Evolutionary conservation across 2,888 invertebrate species (phyloP).

Genomic region (Fragum whitleyi): DNA sequence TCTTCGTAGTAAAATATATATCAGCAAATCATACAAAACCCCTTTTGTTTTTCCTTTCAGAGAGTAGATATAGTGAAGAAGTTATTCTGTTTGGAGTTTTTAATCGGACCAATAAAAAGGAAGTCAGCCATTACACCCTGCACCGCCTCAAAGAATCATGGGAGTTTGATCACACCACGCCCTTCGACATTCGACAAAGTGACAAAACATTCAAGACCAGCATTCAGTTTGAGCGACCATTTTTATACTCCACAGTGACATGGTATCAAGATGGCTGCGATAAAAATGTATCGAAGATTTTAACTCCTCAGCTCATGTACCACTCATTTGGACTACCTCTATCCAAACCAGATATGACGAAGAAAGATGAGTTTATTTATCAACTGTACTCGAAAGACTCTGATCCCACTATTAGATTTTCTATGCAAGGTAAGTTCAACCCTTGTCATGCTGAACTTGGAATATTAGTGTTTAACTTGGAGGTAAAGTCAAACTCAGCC

Average conservation of each 20-base stretch:
- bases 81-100: slow-evolving; percentile 79
- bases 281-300: slow-evolving; percentile 75
- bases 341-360: slow-evolving; percentile 58
- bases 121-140: slow-evolving; percentile 65
- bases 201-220: slow-evolving; percentile 64
- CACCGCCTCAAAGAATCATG: slow-evolving; percentile 71
- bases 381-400: slow-evolving; percentile 71
- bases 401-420: slow-evolving; percentile 77
- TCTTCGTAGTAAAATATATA: too few species aligned
- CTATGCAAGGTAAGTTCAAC: slow-evolving; percentile 72
- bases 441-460: too few species aligned
- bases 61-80: slow-evolving; percentile 69
- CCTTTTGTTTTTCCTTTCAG: too few species aligned
- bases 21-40: too few species aligned
- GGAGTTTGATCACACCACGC: slow-evolving; percentile 64
- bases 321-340: slow-evolving; percentile 66
- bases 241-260: slow-evolving; percentile 75
- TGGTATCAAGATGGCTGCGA: slow-evolving; percentile 75
- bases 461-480: too few species aligned
- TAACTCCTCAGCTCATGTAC: slow-evolving; percentile 76
- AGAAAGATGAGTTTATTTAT: slow-evolving; percentile 71
- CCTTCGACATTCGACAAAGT: slow-evolving; percentile 44
- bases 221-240: slow-evolving; percentile 81
- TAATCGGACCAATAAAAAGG: slow-evolving; percentile 50
- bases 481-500: too few species aligned